Conservation (phyloP, 2,797 vertebrate genomes). For the Liasis olivaceus region DNA sequence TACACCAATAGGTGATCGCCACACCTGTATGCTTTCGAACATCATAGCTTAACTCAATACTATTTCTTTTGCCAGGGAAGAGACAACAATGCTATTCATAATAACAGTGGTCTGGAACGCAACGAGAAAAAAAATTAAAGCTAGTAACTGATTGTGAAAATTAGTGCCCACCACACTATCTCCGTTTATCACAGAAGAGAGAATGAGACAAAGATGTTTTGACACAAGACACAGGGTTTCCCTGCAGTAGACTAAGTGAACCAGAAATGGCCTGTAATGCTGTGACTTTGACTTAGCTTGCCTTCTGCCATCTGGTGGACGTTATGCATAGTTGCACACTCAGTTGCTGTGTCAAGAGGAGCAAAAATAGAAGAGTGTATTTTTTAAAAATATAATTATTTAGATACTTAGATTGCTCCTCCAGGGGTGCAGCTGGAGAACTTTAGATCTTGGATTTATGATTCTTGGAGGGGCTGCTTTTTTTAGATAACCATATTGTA, state of each 20-base stretch:
- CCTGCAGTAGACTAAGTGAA: not conserved
- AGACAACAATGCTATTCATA: not conserved
- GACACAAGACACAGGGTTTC: not conserved
- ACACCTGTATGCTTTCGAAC: not conserved
- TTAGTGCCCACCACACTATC: not conserved
- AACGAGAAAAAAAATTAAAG: not conserved
- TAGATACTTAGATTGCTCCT: not conserved
- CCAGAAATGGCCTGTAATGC: not conserved
- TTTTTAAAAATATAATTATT: not conserved
- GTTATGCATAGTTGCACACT: not conserved
- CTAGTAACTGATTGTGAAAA: not conserved
- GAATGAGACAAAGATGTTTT: not conserved
- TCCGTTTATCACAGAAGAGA: not conserved
- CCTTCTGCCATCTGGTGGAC: not conserved
- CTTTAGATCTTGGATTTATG: not conserved
- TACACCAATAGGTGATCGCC: not conserved
- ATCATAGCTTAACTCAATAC: not conserved
- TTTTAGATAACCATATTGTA: not conserved
- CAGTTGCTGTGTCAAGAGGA: not conserved
- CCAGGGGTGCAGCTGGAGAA: not conserved
- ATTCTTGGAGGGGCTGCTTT: not conserved
- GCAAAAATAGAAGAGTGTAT: not conserved
- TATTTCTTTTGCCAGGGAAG: not conserved
- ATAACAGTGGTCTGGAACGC: not conserved
- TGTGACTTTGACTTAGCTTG: slow-evolving; percentile 13